A percentile compares a stretch with the other conserved stretches of the same genome.
phyloP scores from a whole-genome alignment of 2,113 vertebrate genomes.

The Amphiprion ocellaris region DNA sequence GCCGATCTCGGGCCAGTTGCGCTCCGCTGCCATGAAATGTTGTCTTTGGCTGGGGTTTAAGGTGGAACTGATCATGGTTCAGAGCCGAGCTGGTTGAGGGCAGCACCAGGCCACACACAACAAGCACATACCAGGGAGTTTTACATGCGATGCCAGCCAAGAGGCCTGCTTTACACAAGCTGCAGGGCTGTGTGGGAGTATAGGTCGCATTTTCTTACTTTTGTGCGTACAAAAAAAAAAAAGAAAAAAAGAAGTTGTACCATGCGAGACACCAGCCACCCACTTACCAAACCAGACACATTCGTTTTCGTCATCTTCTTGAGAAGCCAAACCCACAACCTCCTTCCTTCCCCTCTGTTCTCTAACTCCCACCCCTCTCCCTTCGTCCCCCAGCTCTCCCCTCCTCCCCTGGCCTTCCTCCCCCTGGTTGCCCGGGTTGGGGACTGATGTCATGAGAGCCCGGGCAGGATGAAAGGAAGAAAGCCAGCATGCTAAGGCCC shows the following conservation, averaged over 20 bases:
- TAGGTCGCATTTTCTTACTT: constrained; percentile 52
- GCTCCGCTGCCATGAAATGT: constrained; percentile 67
- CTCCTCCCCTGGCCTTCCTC: constrained; percentile 17
- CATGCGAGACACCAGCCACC: constrained; percentile 43
- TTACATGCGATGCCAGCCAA: constrained; percentile 66
- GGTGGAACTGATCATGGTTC: constrained; percentile 70
- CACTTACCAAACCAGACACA: constrained; percentile 55
- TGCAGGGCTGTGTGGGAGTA: constrained; percentile 56
- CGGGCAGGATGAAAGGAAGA: constrained; percentile 59
- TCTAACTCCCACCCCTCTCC: constrained; percentile 20
- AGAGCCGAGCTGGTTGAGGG: constrained; percentile 65
- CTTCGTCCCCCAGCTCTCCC: constrained; percentile 5
- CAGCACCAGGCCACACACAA: constrained; percentile 75
- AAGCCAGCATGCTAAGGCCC: constrained; percentile 46
- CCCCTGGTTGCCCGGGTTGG: constrained; percentile 15
- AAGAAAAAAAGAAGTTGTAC: constrained; percentile 14
- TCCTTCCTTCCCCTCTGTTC: constrained; percentile 10
- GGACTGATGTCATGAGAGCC: constrained; percentile 75
- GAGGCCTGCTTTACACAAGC: constrained; percentile 55
- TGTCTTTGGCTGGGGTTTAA: constrained; percentile 71
- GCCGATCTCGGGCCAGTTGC: constrained; percentile 38
- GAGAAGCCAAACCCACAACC: constrained; percentile 36
- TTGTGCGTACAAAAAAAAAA: background rate
- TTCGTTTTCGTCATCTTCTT: constrained; percentile 46
- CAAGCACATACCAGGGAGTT: constrained; percentile 71